Evolutionary conservation across 1,140 invertebrate species (phyloP).

Genomic region (Polypedilum vanderplanki): DNA sequence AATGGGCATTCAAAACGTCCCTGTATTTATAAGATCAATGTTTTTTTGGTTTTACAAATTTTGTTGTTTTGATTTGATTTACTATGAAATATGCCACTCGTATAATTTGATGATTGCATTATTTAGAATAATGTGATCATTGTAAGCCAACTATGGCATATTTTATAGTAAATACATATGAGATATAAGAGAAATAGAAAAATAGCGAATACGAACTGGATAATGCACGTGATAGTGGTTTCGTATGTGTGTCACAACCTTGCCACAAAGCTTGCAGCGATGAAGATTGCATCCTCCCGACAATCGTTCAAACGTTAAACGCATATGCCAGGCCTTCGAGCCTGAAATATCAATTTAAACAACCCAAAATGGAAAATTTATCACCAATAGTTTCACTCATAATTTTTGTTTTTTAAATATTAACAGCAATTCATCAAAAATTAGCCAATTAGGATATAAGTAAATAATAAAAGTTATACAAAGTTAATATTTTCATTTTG

Average conservation of each 20-base stretch:
- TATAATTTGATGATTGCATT: too few relatives aligned
- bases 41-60: too few relatives aligned
- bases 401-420: background rate
- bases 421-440: background rate
- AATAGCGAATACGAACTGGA: slow-evolving; percentile 45
- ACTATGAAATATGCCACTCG: too few relatives aligned
- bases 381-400: slow-evolving; percentile 23
- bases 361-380: background rate
- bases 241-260: slow-evolving; percentile 83
- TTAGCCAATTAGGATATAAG: too few relatives aligned
- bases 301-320: slow-evolving; percentile 81
- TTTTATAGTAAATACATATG: too few relatives aligned
- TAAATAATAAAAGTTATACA: too few relatives aligned
- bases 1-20: slow-evolving; percentile 80
- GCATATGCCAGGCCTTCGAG: slow-evolving; percentile 86
- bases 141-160: too few relatives aligned
- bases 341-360: slow-evolving; percentile 59
- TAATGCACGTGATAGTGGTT: slow-evolving; percentile 87
- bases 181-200: too few relatives aligned
- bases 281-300: slow-evolving; percentile 80
- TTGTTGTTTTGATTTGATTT: too few relatives aligned
- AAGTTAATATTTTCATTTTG: too few relatives aligned
- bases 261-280: slow-evolving; percentile 83
- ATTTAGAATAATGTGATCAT: too few relatives aligned
- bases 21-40: too few relatives aligned